phyloP scores from a whole-genome alignment of 1,140 invertebrate species.

The Spodoptera frugiperda region DNA sequence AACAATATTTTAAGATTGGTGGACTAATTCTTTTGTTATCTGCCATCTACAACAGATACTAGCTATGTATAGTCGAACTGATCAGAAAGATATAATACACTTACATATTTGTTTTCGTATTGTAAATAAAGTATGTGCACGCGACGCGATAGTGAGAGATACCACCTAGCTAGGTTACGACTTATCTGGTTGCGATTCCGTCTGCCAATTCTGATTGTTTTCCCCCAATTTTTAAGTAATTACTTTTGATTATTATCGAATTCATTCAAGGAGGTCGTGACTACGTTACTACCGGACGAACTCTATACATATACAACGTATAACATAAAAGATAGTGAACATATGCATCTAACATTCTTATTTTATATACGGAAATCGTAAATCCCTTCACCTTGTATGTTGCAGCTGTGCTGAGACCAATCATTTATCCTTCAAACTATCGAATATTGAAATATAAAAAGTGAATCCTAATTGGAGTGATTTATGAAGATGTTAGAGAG shows the following conservation, averaged over 20 bases:
- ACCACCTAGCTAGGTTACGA: background rate
- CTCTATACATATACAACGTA: no score
- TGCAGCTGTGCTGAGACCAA: no score
- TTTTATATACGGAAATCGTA: no score
- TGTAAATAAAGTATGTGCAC: conserved; percentile 2
- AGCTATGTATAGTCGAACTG: conserved; percentile 1
- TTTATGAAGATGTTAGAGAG: background rate
- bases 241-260: background rate
- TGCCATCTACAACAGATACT: conserved; percentile 13
- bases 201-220: conserved; percentile 7
- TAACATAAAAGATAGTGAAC: no score
- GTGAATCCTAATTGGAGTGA: no score
- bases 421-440: no score
- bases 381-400: no score
- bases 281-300: no score
- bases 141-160: conserved; percentile 14
- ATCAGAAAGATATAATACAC: background rate
- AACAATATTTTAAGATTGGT: background rate
- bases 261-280: background rate
- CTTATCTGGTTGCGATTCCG: conserved; percentile 7
- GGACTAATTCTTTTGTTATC: conserved; percentile 1
- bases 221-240: background rate
- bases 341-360: no score
- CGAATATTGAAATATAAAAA: no score
- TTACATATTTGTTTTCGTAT: background rate